Evolutionary conservation across 2,113 vertebrate species (phyloP).

Genomic region (Aphelocoma coerulescens): DNA sequence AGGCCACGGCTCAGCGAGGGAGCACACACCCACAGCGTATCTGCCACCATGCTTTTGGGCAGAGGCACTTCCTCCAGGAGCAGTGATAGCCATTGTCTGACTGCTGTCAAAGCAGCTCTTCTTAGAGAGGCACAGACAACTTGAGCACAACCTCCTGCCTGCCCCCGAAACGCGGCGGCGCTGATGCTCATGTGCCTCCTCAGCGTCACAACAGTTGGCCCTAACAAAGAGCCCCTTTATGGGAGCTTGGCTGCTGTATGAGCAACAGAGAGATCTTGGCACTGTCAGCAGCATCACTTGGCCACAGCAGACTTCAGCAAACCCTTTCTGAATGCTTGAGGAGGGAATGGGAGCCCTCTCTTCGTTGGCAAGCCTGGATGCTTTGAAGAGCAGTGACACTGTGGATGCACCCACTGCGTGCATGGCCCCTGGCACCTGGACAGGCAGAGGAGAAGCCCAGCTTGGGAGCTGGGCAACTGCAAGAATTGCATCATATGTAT

Average conservation of each 20-base stretch:
- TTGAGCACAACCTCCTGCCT: background rate
- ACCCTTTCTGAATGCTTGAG: background rate
- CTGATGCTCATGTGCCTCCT: background rate
- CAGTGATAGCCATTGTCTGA: background rate
- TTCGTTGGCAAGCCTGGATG: background rate
- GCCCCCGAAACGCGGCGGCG: background rate
- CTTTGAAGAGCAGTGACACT: background rate
- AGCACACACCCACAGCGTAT: background rate
- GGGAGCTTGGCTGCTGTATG: background rate
- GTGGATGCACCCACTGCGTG: accelerated
- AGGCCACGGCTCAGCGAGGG: accelerated
- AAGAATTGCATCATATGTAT: background rate
- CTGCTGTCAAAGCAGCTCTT: background rate
- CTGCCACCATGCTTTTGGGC: background rate
- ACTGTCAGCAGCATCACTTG: background rate
- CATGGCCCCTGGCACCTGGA: background rate
- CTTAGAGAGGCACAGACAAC: background rate
- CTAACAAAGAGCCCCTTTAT: background rate
- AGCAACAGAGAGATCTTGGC: background rate
- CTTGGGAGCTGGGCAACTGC: background rate
- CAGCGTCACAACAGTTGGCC: background rate
- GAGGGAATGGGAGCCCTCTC: accelerated
- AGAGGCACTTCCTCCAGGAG: background rate
- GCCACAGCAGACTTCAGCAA: background rate
- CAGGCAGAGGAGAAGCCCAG: background rate